Evolutionary conservation across 2,888 invertebrate genomes (phyloP).

Genomic region (Kryphioiulus occultus): DNA sequence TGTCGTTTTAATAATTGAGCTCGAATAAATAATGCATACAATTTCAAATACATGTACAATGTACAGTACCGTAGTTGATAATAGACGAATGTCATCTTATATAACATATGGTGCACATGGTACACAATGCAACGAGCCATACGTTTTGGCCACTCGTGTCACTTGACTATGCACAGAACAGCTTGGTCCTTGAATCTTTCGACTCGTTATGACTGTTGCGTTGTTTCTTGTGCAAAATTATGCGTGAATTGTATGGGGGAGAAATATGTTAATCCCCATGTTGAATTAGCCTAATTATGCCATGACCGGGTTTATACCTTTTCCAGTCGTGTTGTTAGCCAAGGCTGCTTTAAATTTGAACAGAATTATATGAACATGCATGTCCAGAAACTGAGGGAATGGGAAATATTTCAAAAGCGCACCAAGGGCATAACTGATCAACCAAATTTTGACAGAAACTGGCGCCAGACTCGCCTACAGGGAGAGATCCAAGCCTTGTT

Average conservation of each 20-base stretch:
- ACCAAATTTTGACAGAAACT: neutral
- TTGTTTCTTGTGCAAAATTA: neutral
- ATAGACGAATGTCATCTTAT: too few relatives aligned
- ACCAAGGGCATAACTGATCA: neutral
- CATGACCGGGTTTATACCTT: neutral
- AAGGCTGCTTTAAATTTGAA: neutral
- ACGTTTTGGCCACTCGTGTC: too few relatives aligned
- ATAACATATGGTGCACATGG: too few relatives aligned
- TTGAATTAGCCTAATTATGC: neutral
- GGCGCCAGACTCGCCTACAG: constrained; percentile 35
- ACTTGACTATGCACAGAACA: neutral
- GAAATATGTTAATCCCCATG: neutral
- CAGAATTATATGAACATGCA: neutral
- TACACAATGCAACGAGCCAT: too few relatives aligned
- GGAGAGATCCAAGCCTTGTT: neutral
- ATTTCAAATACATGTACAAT: too few relatives aligned
- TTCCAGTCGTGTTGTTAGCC: neutral
- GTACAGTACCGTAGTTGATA: too few relatives aligned
- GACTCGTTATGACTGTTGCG: neutral
- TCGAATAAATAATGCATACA: too few relatives aligned
- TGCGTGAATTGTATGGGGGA: neutral
- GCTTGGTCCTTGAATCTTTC: neutral
- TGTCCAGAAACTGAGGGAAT: neutral
- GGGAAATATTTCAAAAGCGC: neutral
- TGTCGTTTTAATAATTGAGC: too few relatives aligned